Evolutionary conservation across 2,888 invertebrate species (phyloP), one percentile per base, ranked within the genome.

Genomic region (Rhorus exstirpatorius): DNA sequence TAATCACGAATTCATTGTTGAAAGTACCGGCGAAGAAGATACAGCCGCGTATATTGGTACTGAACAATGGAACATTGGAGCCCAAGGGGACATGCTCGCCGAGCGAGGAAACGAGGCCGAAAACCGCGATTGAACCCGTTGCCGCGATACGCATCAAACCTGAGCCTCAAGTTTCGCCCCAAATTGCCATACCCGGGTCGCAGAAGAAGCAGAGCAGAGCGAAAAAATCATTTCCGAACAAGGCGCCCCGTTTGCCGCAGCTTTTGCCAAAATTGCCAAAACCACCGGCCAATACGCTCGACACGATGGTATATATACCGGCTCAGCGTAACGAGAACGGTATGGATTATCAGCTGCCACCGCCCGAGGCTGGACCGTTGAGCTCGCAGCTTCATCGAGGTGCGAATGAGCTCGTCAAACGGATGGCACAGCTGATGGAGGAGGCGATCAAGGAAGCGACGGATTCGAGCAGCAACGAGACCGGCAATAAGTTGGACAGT

Each of bases 181-280:
- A 77, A 24, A 46, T 58, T 12, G 49, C 44, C 14, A 44, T 31
- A 7, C 44, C 70, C 1, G 31, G 38, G 24, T 17, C 19, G 3
- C 77, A 49, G 8, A 88, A 86, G 31, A 89, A 88, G 61, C 88
- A 90, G 24, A 89, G 89, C n/a, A 91, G 89, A 76, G 93, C 93
- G 0, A 90, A 91, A 6, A 94, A 93, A 88, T 90, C 93, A 1
- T 93, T 93, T 83, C 91, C 92, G 6, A 91, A 90, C 78, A 92
- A 88, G 68, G 75, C 89, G 3, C 89, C 89, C 0, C 84, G 72
- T 71, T 86, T 87, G 21, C 79, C 86, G 0, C 83, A 84, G 8
- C 53, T 87, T 0, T 74, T 84, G 55, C 84, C 86, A 0, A 53
- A 81, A 24, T 74, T 83, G 17, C 49, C 85, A 0, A 87, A 78